Evolutionary conservation across 2,113 vertebrate species (phyloP), one percentile per base, ranked within the genome.

Genomic region (Urocitellus parryii): DNA sequence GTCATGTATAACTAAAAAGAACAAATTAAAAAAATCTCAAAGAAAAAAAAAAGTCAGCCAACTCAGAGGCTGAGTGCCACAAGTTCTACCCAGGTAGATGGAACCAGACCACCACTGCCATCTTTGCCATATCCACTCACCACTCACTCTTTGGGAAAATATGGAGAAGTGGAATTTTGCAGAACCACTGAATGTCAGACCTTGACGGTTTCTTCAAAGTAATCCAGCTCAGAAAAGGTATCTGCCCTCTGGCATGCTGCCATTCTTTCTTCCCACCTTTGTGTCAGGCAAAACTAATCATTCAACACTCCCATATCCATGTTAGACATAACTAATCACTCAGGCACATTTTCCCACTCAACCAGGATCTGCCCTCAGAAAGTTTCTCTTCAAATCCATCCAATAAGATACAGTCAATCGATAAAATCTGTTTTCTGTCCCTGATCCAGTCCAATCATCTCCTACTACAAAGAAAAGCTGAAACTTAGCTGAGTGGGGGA

Each of bases 301-400:
- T 58, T 92, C 77, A n/a, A 17, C 24, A 18, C 2, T 56, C 34
- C 25, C 37, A 82, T 25, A 25, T 53, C 42, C 24, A 45, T 39
- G 3, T 4, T 34, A 91, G 72, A 65, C 29, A 14, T 76, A 61
- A 61, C 29, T 86, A 72, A 82, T 63, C 48, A 61, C 45, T 56
- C 45, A 73, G 22, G 34, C 4, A 72, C 9, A 39, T n/a, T 70
- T 73, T 91, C 42, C 39, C 18, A 48, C 39, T 72, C 25, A 65
- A 72, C 56, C 70, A 68, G 45, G 17, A 37, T 79, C 70, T 97
- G 14, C 45, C 85, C 32, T 89, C 79, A 82, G 61, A 58, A 95
- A 16, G 4, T 67, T 82, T 78, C 76, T 70, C 67, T 67, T 76
- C 24, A 77, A 58, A 73, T 53, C 27, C 82, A 11, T 91, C 48